These are phyloP conservation scores for Pantherophis alleghaniensis DNA, from an alignment of 2,797 vertebrate genomes.

Conservation along the genomic window DNA sequence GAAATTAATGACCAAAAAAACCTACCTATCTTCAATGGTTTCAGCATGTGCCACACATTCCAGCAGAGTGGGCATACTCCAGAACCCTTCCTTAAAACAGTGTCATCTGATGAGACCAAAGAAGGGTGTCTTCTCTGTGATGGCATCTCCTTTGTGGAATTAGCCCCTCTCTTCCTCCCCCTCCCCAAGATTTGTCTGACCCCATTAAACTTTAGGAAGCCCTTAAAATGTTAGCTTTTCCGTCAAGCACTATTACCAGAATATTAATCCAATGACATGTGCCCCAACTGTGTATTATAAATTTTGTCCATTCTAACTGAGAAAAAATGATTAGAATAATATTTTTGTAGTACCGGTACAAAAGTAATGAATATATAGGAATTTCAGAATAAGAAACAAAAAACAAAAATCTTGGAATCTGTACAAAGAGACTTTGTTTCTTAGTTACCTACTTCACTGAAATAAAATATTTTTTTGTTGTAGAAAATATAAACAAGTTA, in stretches of 20 bases:
- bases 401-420: not conserved
- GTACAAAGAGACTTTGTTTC: not conserved
- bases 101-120: not conserved
- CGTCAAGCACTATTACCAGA: not conserved
- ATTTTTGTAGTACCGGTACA: not conserved
- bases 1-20: not conserved
- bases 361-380: not conserved
- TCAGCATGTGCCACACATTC: not conserved
- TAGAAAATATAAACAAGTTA: not conserved
- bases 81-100: not conserved
- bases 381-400: not conserved
- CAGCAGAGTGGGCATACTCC: not conserved
- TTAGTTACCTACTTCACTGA: not conserved
- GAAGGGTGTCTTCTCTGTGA: not conserved
- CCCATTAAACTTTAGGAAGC: not conserved
- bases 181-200: not conserved
- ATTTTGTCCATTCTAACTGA: not conserved
- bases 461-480: not conserved
- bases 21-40: not conserved
- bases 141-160: not conserved
- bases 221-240: not conserved
- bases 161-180: not conserved
- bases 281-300: not conserved
- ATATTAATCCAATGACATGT: not conserved
- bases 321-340: not conserved